Base-by-base conservation (phyloP, 2,113 vertebrate genomes). In the Macroglossus sobrinus region DNA sequence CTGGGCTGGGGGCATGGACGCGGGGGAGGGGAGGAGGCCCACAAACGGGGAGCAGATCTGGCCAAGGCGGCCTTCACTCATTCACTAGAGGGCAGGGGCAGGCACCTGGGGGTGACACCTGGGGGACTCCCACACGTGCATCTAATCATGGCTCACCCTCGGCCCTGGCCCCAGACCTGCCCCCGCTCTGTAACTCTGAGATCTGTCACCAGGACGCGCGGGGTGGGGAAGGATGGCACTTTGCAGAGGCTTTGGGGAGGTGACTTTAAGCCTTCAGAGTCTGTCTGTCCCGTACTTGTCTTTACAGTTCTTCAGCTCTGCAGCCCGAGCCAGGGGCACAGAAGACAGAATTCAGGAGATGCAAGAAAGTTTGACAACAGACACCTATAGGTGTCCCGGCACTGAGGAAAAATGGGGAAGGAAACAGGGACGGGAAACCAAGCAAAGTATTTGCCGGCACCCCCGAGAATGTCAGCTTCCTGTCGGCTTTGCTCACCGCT, bases 61-160 rank as follows among this genome's bases (percentile, higher is more conserved):
- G 47, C 45, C 18, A 7, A 47, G 18, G 50, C 22, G 33, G 7
- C 50, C 33, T 9, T 79, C 21, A n/a, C 12, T 79, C 21, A n/a
- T 43, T 38, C 30, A 43, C 35, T 19, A 38, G 28, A 30, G 47
- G 55, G 21, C 4, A n/a, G 3, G n/a, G n/a, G 26, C n/a, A 5
- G 26, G 55, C 0, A 0, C 50, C 14, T 43, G 6, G 33, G 15
- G 1, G 45, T 59, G 26, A 63, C 88, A 50, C 4, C 30, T 1
- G 0, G 75, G 35, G 10, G 15, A 26, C 19, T 0, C 40, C 7
- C 14, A 35, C 68, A 50, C 6, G 0, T 7, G 57, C 13, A 24
- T 0, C 57, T 40, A 33, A 28, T 33, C 7, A 0, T 2, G 24
- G 47, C 68, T 87, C 57, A 35, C 30, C 24, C 33, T 43, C 82